Evolutionary conservation across 1,140 invertebrate species (phyloP).

Genomic region (Grapholita molesta): DNA sequence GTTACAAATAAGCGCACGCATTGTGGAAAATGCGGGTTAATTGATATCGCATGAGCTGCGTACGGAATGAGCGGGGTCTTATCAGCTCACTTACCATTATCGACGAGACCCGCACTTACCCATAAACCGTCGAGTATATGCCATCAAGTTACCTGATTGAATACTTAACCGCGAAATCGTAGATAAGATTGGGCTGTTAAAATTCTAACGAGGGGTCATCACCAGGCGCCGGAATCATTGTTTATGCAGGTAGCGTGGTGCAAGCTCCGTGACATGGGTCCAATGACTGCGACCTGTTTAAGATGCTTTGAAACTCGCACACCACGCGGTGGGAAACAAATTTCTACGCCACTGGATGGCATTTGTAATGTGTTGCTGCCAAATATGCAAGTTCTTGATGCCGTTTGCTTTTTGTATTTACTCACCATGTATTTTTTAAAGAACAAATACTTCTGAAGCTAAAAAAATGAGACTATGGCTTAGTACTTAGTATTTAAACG

Average conservation of each 20-base stretch:
- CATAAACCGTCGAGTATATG: constrained; percentile 20
- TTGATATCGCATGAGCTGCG: constrained; percentile 42
- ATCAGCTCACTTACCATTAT: not conserved
- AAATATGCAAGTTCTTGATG: not conserved
- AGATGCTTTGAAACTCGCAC: constrained; percentile 44
- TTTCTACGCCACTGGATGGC: constrained; percentile 13
- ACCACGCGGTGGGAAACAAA: constrained; percentile 21
- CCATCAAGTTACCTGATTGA: not conserved
- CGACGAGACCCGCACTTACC: constrained; percentile 9
- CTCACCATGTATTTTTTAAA: no score
- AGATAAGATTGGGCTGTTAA: not conserved
- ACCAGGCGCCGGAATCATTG: constrained; percentile 37
- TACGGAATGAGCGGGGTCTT: constrained; percentile 29
- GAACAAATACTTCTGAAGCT: no score
- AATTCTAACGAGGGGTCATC: constrained; percentile 27
- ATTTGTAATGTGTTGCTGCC: constrained; percentile 21
- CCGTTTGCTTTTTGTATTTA: not conserved
- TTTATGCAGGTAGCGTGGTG: constrained; percentile 55
- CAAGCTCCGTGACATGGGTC: constrained; percentile 58
- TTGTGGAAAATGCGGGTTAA: constrained; percentile 53
- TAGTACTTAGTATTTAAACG: not conserved
- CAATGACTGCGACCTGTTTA: constrained; percentile 54
- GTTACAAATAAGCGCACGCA: constrained; percentile 42
- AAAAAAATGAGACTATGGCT: not conserved
- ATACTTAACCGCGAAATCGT: constrained; percentile 5